Evolutionary conservation across 2,888 invertebrate genomes (phyloP).

Genomic region (Patella caerulea): DNA sequence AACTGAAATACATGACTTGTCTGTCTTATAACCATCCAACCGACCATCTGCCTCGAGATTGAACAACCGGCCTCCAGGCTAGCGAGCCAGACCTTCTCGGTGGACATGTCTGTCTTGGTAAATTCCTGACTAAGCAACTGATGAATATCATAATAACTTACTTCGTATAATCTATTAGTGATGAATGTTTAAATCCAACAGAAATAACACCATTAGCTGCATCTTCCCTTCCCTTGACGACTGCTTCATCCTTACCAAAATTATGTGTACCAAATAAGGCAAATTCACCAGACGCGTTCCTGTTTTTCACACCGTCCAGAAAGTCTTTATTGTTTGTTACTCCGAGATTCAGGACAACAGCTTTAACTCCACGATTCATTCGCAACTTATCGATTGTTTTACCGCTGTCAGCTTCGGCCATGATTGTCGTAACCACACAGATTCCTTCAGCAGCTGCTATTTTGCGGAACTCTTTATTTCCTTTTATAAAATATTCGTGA

Average conservation of each 20-base stretch:
- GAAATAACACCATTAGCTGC: constrained; percentile 55
- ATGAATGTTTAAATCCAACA: constrained; percentile 36
- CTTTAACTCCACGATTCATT: constrained; percentile 42
- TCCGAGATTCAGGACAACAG: constrained; percentile 50
- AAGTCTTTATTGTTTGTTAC: constrained; percentile 37
- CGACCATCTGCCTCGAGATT: too few species aligned
- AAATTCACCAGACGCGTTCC: constrained; percentile 45
- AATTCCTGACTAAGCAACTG: not conserved
- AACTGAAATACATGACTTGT: too few species aligned
- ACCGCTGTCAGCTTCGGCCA: constrained; percentile 22
- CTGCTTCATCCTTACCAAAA: constrained; percentile 39
- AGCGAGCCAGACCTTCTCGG: too few species aligned
- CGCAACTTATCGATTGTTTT: constrained; percentile 40
- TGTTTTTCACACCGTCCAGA: constrained; percentile 36
- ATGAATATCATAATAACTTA: not conserved
- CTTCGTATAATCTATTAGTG: not conserved
- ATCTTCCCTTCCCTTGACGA: constrained; percentile 50
- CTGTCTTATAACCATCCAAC: too few species aligned
- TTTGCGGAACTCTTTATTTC: constrained; percentile 39
- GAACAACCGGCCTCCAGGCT: too few species aligned
- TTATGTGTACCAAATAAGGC: constrained; percentile 53
- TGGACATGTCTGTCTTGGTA: too few species aligned
- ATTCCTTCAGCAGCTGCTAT: constrained; percentile 57
- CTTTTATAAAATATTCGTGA: constrained; percentile 46
- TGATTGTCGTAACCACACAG: constrained; percentile 59